Conservation (phyloP, 2,113 vertebrate species). For the Podilymbus podiceps region DNA sequence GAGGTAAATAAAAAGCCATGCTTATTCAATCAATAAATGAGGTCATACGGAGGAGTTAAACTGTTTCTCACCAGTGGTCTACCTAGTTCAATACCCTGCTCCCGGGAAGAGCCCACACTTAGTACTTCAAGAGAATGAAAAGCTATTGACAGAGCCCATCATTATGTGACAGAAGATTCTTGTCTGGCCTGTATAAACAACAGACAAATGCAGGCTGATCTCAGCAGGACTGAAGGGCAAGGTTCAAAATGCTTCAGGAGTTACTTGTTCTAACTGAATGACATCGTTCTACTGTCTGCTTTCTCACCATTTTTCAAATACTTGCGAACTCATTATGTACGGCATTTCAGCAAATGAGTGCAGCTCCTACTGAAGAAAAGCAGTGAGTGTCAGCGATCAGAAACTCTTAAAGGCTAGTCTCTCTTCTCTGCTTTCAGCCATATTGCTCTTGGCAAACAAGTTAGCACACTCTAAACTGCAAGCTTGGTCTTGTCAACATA, state of each 20-base stretch:
- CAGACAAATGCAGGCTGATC: neutral
- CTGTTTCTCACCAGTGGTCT: neutral
- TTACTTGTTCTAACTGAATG: neutral
- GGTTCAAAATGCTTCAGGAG: neutral
- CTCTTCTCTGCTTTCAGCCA: neutral
- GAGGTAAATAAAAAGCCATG: neutral
- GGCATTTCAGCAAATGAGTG: neutral
- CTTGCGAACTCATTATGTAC: neutral
- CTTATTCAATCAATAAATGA: neutral
- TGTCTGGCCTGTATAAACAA: neutral
- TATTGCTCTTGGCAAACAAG: neutral
- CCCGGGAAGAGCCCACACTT: neutral
- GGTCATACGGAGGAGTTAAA: neutral
- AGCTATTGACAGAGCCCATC: neutral
- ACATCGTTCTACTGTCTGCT: neutral
- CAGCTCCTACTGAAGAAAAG: neutral
- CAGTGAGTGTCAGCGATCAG: neutral
- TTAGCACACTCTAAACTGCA: neutral
- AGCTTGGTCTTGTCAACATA: conserved; percentile 48
- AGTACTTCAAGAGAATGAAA: neutral
- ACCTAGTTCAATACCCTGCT: neutral
- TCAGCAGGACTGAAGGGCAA: neutral
- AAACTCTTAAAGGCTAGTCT: neutral
- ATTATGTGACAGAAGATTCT: neutral
- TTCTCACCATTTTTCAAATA: neutral